A percentile compares a stretch with the other conserved stretches of the same genome.
phyloP scores from a whole-genome alignment of 2,888 invertebrate species.

The Copidosoma aretas region DNA sequence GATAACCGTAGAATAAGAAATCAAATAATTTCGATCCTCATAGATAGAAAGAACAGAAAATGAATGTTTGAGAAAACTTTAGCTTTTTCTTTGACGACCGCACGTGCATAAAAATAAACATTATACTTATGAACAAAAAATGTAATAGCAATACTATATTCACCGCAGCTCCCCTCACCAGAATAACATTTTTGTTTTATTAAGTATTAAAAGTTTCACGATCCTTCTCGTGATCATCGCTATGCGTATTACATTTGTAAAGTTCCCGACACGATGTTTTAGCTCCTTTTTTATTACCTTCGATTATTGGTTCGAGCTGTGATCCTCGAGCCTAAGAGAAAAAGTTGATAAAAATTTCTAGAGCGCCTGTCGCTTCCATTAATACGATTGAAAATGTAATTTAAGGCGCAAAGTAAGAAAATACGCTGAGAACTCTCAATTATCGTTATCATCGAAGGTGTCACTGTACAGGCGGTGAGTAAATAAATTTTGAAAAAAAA shows the following conservation, averaged over 20 bases:
- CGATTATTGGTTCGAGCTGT: constrained; percentile 52
- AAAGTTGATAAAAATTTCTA: constrained; percentile 8
- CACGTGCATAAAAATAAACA: constrained; percentile 1
- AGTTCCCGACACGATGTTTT: constrained; percentile 15
- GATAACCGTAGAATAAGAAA: constrained; percentile 58
- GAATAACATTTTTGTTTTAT: constrained; percentile 51
- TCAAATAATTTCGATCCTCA: constrained; percentile 49
- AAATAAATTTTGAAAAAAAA: constrained; percentile 25
- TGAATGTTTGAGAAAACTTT: not conserved
- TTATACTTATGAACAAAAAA: not conserved
- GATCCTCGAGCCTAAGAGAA: constrained; percentile 49
- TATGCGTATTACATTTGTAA: constrained; percentile 5
- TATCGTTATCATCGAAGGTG: constrained; percentile 13
- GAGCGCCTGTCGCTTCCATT: constrained; percentile 10
- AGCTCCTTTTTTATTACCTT: not conserved
- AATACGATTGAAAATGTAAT: constrained; percentile 6
- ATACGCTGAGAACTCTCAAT: constrained; percentile 34
- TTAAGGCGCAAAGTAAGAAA: constrained; percentile 35
- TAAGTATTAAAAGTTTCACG: constrained; percentile 6
- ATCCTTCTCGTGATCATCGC: not conserved
- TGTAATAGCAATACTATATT: constrained; percentile 36
- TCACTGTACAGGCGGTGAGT: constrained; percentile 22
- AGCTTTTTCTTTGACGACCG: constrained; percentile 11
- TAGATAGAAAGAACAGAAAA: constrained; percentile 45
- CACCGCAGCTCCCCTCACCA: constrained; percentile 53